Evolutionary conservation across 2,797 vertebrate genomes (phyloP).

Genomic region (Hylomyscus alleni): DNA sequence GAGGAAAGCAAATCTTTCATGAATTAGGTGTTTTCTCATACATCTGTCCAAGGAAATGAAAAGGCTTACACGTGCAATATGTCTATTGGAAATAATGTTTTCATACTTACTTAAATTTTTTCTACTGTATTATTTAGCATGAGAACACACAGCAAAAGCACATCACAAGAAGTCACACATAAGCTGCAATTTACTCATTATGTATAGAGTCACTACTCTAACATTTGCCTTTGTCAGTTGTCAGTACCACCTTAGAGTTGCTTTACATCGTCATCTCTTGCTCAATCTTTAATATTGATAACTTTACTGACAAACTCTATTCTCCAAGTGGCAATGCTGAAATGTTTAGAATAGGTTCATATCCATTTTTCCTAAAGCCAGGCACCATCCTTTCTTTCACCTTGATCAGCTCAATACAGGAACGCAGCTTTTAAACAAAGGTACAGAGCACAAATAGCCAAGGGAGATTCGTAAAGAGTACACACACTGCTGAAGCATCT

Average conservation of each 20-base stretch:
- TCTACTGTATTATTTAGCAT: not conserved
- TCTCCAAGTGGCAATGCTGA: not conserved
- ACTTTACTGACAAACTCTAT: not conserved
- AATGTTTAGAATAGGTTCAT: not conserved
- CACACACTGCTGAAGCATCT: slow-evolving; percentile 52
- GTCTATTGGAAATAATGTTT: not conserved
- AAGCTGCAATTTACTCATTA: not conserved
- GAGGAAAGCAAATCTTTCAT: not conserved
- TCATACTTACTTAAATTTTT: not conserved
- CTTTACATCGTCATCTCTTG: slow-evolving; percentile 2
- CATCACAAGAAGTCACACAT: not conserved
- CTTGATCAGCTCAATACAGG: slow-evolving; percentile 7
- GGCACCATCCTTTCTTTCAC: not conserved
- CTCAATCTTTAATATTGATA: not conserved
- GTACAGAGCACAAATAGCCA: slow-evolving; percentile 47
- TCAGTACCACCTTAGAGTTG: not conserved
- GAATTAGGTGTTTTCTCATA: not conserved
- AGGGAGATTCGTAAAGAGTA: slow-evolving; percentile 17
- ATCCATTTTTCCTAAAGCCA: slow-evolving; percentile 30
- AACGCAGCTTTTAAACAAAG: slow-evolving; percentile 60
- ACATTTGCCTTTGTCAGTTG: not conserved
- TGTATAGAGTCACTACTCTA: not conserved
- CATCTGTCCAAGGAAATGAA: not conserved
- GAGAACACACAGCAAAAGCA: not conserved
- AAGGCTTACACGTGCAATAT: not conserved